Base-by-base conservation (phyloP, 1,140 invertebrate genomes). In the Calosoma granatense region DNA sequence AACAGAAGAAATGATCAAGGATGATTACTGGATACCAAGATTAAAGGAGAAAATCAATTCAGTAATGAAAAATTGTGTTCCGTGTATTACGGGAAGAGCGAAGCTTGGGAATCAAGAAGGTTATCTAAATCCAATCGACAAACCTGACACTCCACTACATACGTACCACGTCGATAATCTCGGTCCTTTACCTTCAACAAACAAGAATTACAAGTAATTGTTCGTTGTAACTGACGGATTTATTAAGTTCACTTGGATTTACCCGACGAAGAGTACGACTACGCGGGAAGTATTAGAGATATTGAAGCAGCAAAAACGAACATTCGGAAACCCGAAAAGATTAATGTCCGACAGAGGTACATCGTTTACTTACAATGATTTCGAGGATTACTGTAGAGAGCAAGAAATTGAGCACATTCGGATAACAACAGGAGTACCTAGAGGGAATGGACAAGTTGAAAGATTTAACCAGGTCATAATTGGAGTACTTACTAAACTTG, bases 161-260 rank as follows among this genome's bases (percentile, higher is more conserved):
- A 70, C 67, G 0, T 15, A 67, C 3, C 64, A 0, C 65, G n/a
- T n/a, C n/a, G n/a, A n/a, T n/a, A n/a, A n/a, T n/a, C n/a, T n/a
- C n/a, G n/a, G n/a, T n/a, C n/a, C 66, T 1, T 63, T 68, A 9
- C 58, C 60, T 2, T 54, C 22, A 1, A 65, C 61, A 19, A 47
- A 20, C 12, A 60, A 43, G 11, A 26, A 52, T 2, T 61, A 67
- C 22, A 63, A 57, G 3, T 60, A 61, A 9, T 36, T 67, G 3
- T 22, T 64, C 3, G 56, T 54, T 9, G 52, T 67, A 0, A 58
- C 66, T 0, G 63, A 67, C 23, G 62, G 56, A 0, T 68, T 68
- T 52, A 68, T 65, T 0, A 68, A 69, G 53, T 67, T 61, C 43
- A 55, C 55, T 1, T 17, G 67, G 21, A 22, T 69, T 1, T 61